Evolutionary conservation across 2,113 vertebrate species (phyloP), one percentile per base, ranked within the genome.

Genomic region (Miniopterus natalensis): DNA sequence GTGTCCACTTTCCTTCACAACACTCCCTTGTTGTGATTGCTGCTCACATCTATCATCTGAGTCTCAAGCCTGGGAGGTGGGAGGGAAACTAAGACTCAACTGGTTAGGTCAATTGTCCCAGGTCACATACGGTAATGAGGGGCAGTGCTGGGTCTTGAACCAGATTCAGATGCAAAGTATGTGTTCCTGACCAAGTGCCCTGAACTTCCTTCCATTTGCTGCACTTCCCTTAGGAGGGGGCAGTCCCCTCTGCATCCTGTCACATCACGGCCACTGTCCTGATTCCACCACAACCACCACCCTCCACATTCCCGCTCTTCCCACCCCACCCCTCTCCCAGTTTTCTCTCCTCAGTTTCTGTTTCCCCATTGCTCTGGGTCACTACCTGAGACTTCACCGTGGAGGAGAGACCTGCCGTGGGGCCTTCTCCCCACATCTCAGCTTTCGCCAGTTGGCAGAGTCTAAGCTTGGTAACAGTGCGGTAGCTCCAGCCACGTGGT

Each of bases 381-480:
- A 45, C 63, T 29, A 65, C 5, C 68, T 23, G 40, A 14, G 42
- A 49, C 23, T 55, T 83, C 87, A 7, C 78, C 23, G 45, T 31
- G 10, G 29, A 40, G 14, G 63, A 21, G 27, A 77, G 59, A 18
- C 20, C 45, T 25, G 47, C 47, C 11, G 1, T 8, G 8, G n/a
- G 55, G 17, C 8, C 23, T 36, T 23, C 8, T 2, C 20, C 13
- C 20, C 36, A 13, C 1, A 0, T 8, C 42, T 10, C 2, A n/a
- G 88, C 21, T 47, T 42, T 66, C 8, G 12, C 40, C 23, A 1
- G 14, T 29, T 10, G 29, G 40, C 5, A 31, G 42, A 42, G 12
- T 21, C 25, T 31, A 13, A 45, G 42, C 17, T 36, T 8, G 36
- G 71, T 8, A 25, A 11, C 21, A 66, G 29, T 1, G 17, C 0